These are phyloP conservation scores for Euspilapteryx auroguttella DNA, from an alignment of 2,888 invertebrate genomes.

Conservation along the genomic window DNA sequence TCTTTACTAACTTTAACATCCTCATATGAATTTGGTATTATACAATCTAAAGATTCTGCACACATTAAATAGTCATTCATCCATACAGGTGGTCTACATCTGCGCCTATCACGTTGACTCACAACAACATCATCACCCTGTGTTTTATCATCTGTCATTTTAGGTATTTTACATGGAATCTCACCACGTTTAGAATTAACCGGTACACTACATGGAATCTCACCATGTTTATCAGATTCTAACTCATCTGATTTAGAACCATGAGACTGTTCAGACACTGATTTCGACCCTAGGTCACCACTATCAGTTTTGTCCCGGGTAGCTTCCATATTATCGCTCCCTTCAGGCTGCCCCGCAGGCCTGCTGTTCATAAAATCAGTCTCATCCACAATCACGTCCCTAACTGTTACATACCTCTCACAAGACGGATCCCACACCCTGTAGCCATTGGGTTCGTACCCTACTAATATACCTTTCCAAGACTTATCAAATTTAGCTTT, in stretches of 20 bases:
- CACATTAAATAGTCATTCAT: slow-evolving; percentile 7
- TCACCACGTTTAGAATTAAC: no score
- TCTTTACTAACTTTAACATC: no score
- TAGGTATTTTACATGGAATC: no score
- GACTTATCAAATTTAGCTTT: slow-evolving; percentile 18
- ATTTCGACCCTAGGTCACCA: slow-evolving; percentile 3
- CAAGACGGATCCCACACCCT: slow-evolving; percentile 16
- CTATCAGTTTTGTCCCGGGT: neutral
- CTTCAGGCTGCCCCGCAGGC: slow-evolving; percentile 7
- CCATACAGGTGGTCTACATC: slow-evolving; percentile 15
- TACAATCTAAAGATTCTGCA: slow-evolving; percentile 6
- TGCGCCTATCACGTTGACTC: slow-evolving; percentile 8
- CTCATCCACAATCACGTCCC: slow-evolving; percentile 21
- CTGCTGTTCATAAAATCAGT: slow-evolving; percentile 13
- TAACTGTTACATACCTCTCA: slow-evolving; percentile 14
- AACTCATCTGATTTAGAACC: slow-evolving; percentile 6
- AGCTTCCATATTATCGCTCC: slow-evolving; percentile 1
- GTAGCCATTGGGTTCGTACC: no score
- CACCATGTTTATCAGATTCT: slow-evolving; percentile 3
- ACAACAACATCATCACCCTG: no score
- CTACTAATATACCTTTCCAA: slow-evolving; percentile 18
- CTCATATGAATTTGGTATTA: no score
- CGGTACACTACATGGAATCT: no score
- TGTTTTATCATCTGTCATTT: no score
- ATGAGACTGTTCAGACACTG: slow-evolving; percentile 5